Percentiles rank a stretch among this genome's conserved stretches.
These are phyloP conservation scores for Anastrepha obliqua DNA, from an alignment of 1,140 invertebrate species.

Conservation along the genomic window DNA sequence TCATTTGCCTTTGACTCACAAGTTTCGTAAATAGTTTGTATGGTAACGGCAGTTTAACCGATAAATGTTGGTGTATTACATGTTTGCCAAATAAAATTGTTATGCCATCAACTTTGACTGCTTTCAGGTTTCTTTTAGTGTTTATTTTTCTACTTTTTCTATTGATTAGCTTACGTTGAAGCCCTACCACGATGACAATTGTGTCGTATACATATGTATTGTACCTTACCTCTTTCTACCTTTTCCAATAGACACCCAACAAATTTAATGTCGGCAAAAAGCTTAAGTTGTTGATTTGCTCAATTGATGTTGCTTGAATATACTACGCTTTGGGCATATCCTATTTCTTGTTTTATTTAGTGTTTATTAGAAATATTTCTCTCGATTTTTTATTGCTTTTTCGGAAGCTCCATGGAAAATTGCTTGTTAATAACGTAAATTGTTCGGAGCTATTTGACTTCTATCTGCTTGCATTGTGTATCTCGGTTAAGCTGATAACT, in stretches of 20 bases:
- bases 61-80: neutral
- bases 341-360: neutral
- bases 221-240: neutral
- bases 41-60: neutral
- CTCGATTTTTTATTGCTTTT: neutral
- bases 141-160: neutral
- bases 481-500: neutral
- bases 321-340: neutral
- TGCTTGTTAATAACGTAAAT: neutral
- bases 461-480: neutral
- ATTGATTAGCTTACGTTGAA: conserved; percentile 31
- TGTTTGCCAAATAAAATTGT: conserved; percentile 6
- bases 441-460: neutral
- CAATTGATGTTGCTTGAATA: conserved; percentile 8
- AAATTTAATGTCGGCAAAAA: neutral
- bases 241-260: neutral
- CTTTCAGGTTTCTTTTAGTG: neutral
- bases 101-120: neutral
- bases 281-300: neutral
- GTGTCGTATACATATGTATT: neutral
- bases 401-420: neutral
- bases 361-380: too few species aligned
- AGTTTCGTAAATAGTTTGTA: neutral
- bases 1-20: too few species aligned
- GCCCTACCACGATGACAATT: conserved; percentile 18